Evolutionary conservation across 2,113 vertebrate genomes (phyloP), one percentile per base, ranked within the genome.

Genomic region (Carettochelys insculpta): DNA sequence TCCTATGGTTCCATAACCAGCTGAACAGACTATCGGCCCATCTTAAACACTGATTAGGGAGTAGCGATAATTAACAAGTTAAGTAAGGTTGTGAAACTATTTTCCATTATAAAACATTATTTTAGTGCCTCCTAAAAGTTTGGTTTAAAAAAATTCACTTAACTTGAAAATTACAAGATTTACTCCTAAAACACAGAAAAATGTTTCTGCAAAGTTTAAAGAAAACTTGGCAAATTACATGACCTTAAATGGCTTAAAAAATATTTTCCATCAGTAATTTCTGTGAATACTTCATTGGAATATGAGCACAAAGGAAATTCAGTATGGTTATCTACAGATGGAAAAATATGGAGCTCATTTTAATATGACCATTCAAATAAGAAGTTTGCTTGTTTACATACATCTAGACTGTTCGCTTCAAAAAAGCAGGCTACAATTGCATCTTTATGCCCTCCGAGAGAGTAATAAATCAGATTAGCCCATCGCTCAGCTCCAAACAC

Each of bases 401-500:
- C 99, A 83, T 99, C 98, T n/a, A 99, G 97, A 90, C 99, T 99
- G 97, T 97, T 96, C 93, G 98, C 98, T 94, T 99, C 98, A 45
- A 99, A 99, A 97, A 99, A 99, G 87, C 99, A 99, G 81, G 98
- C 98, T 52, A 99, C 97, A 0, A 99, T 98, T 54, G 98, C 14
- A 17, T 99, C 99, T 91, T 99, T 99, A 95, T 99, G 99, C 20
- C 99, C 99, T 2, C 99, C 99, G 54, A 99, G 97, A 0, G 98
- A 98, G 71, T 99, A 99, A 97, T 99, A 99, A 96, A 99, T 98
- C 77, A 99, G 98, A 93, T 99, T 99, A 85, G 94, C 97, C 99
- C 99, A 99, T 94, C 99, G 98, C 88, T 99, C 98, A 0, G 99
- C 98, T 83, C 99, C 99, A 27, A 99, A 99, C 89, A 99, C 98